A percentile compares a stretch with the other conserved stretches of the same genome.
phyloP scores from a whole-genome alignment of 2,113 vertebrate species.

The Loxodonta africana region DNA sequence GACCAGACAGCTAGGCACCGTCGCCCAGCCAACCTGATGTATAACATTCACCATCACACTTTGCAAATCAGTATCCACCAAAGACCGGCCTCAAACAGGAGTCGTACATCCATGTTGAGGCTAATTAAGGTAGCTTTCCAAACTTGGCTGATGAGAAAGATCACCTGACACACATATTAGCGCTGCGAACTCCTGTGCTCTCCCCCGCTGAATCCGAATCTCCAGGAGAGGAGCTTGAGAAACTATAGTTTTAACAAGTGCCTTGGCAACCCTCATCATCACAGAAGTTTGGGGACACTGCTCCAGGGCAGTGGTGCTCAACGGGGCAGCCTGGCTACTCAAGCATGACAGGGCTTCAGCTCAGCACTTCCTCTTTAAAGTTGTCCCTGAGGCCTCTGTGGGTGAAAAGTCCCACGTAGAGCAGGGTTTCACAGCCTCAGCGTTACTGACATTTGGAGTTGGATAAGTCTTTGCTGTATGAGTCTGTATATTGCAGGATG shows the following conservation, averaged over 20 bases:
- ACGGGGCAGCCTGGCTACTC: neutral
- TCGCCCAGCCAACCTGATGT: neutral
- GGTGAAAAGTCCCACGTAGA: neutral
- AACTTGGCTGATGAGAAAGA: neutral
- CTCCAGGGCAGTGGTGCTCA: neutral
- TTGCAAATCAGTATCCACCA: neutral
- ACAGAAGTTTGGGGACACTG: neutral
- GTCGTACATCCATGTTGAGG: accelerated
- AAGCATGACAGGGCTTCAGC: neutral
- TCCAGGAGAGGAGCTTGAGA: neutral
- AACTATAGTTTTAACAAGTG: neutral
- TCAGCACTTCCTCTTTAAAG: neutral
- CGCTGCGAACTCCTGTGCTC: neutral
- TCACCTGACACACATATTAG: neutral
- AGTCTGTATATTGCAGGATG: too few relatives aligned
- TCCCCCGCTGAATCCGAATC: neutral
- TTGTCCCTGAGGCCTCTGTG: neutral
- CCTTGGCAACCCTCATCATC: neutral
- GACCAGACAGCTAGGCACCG: neutral
- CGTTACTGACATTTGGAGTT: neutral
- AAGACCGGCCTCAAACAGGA: neutral
- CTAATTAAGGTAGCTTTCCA: neutral
- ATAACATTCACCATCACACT: neutral
- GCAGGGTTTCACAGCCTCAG: neutral
- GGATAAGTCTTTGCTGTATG: neutral